A percentile compares a stretch with the other conserved stretches of the same genome.
Evolutionary conservation across 2,797 vertebrate genomes (phyloP).

Genomic region (Neoniphon sammara): DNA sequence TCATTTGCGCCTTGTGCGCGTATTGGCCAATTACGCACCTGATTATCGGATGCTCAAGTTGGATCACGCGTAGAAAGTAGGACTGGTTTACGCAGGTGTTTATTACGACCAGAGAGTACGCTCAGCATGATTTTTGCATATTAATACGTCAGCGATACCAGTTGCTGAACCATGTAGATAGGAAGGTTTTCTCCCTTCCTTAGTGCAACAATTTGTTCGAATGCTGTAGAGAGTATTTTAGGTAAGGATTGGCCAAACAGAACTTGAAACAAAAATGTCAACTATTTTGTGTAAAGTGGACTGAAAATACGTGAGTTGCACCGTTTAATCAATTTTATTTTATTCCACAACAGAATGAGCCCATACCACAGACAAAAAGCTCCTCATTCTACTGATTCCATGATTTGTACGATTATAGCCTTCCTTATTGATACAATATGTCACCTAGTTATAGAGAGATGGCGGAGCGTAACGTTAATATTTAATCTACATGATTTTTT

Average conservation of each 20-base stretch:
- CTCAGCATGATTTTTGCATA: neutral
- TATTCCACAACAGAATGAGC: slow-evolving; percentile 37
- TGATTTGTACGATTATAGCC: slow-evolving; percentile 23
- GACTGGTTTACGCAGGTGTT: slow-evolving; percentile 32
- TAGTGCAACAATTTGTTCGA: neutral
- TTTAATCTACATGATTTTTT: slow-evolving; percentile 43
- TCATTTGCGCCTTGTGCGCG: slow-evolving; percentile 13
- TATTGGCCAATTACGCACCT: slow-evolving; percentile 50
- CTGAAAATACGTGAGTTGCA: slow-evolving; percentile 27
- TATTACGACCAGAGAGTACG: neutral
- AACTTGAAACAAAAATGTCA: slow-evolving; percentile 17
- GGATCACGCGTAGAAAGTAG: neutral
- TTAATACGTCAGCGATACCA: neutral
- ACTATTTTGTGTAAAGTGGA: slow-evolving; percentile 10
- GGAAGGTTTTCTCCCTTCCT: neutral
- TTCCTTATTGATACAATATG: slow-evolving; percentile 30
- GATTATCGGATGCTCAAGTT: neutral
- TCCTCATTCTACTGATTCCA: slow-evolving; percentile 27
- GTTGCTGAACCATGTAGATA: neutral
- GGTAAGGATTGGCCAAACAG: slow-evolving; percentile 10
- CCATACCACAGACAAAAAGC: slow-evolving; percentile 24
- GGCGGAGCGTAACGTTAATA: slow-evolving; percentile 35
- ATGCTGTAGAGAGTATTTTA: neutral
- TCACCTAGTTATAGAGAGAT: slow-evolving; percentile 1
- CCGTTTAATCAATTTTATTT: slow-evolving; percentile 24